Evolutionary conservation across 1,140 invertebrate genomes (phyloP).

Genomic region (Tetramorium parvispinum): DNA sequence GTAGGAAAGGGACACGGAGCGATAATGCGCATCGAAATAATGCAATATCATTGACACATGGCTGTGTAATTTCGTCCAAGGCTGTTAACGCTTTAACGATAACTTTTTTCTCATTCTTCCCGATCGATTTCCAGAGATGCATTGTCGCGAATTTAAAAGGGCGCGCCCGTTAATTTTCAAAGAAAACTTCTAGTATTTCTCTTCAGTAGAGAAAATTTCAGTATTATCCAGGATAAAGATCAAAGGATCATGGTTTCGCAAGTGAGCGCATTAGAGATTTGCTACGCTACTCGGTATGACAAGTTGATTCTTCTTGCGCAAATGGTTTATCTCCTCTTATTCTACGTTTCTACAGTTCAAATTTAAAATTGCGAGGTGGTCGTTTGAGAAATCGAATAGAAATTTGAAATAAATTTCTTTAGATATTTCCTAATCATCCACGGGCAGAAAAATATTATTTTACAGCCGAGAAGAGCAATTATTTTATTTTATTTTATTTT

Average conservation of each 20-base stretch:
- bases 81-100: not conserved
- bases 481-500: too few relatives aligned
- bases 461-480: too few relatives aligned
- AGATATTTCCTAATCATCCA: not conserved
- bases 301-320: too few relatives aligned
- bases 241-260: not conserved
- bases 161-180: not conserved
- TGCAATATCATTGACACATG: not conserved
- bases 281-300: not conserved
- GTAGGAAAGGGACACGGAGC: not conserved
- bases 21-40: not conserved
- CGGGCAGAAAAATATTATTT: too few relatives aligned
- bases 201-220: too few relatives aligned
- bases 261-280: not conserved
- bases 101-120: not conserved
- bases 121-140: not conserved
- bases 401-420: not conserved
- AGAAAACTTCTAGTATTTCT: not conserved
- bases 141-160: not conserved
- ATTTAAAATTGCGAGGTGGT: not conserved
- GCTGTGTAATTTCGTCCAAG: constrained; percentile 6
- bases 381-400: not conserved
- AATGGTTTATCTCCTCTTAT: not conserved
- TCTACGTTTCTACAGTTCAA: not conserved
- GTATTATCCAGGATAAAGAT: too few relatives aligned